phyloP scores from a whole-genome alignment of 2,888 invertebrate genomes.

The Ochropleura plecta region DNA sequence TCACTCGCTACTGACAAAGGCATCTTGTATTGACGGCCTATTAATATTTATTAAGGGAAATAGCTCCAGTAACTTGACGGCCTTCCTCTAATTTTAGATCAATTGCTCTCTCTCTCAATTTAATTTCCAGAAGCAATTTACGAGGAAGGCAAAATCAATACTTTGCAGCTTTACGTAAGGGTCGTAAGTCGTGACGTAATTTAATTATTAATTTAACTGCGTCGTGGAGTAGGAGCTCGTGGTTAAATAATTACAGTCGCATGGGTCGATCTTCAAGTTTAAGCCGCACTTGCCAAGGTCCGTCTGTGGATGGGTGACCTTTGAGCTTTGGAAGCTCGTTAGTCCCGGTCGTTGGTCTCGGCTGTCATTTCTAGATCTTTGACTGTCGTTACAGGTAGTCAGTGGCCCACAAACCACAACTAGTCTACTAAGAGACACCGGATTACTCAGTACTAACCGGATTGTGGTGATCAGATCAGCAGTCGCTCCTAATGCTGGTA shows the following conservation, averaged over 20 bases:
- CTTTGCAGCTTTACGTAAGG: constrained; percentile 42
- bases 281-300: background rate
- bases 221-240: background rate
- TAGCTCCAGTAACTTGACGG: constrained; percentile 73
- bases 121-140: constrained; percentile 64
- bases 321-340: background rate
- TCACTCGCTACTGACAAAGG: constrained; percentile 69
- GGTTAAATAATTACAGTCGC: background rate
- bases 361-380: background rate
- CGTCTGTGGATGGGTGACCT: background rate
- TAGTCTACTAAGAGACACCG: background rate
- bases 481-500: background rate
- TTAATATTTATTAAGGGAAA: constrained; percentile 82
- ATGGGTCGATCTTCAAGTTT: background rate
- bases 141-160: constrained; percentile 65
- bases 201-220: constrained; percentile 34
- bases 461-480: background rate
- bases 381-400: background rate
- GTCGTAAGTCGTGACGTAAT: constrained; percentile 22
- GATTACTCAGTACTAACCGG: background rate
- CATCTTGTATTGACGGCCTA: constrained; percentile 74
- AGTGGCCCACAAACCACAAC: background rate
- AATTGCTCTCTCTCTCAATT: constrained; percentile 70
- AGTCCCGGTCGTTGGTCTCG: background rate
- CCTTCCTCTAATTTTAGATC: constrained; percentile 75